Percentiles rank a stretch among this genome's conserved stretches.
phyloP scores from a whole-genome alignment of 1,140 invertebrate species.

The Tetranychus urticae region DNA sequence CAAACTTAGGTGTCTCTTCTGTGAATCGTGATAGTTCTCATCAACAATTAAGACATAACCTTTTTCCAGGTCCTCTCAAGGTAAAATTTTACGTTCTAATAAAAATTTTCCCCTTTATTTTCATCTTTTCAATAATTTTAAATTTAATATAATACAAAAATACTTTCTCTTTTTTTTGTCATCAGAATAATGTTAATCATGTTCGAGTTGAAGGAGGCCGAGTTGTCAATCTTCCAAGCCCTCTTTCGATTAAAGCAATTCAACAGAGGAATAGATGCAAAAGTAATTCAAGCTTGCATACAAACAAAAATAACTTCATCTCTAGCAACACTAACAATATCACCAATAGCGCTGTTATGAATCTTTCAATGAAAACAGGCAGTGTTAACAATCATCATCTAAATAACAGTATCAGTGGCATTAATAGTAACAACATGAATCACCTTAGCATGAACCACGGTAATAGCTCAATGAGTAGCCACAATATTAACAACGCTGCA shows the following conservation, averaged over 20 bases:
- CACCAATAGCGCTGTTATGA: background rate
- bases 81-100: no score
- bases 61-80: no score
- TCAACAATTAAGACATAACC: no score
- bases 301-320: background rate
- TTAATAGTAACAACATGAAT: no score
- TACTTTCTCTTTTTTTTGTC: background rate
- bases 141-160: background rate
- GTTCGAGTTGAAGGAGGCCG: slow-evolving; percentile 2
- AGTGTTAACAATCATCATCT: background rate
- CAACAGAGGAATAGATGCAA: background rate
- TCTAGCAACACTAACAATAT: background rate
- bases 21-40: no score
- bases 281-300: background rate
- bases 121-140: background rate
- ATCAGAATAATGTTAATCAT: background rate
- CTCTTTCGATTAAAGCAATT: background rate
- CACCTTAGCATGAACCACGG: no score
- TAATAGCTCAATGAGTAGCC: background rate
- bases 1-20: no score
- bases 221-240: slow-evolving; percentile 4
- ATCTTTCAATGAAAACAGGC: background rate
- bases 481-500: no score
- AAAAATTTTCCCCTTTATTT: no score
- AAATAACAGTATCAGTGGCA: background rate